Conservation (phyloP, 2,113 vertebrate genomes). For the Isurus oxyrinchus region DNA sequence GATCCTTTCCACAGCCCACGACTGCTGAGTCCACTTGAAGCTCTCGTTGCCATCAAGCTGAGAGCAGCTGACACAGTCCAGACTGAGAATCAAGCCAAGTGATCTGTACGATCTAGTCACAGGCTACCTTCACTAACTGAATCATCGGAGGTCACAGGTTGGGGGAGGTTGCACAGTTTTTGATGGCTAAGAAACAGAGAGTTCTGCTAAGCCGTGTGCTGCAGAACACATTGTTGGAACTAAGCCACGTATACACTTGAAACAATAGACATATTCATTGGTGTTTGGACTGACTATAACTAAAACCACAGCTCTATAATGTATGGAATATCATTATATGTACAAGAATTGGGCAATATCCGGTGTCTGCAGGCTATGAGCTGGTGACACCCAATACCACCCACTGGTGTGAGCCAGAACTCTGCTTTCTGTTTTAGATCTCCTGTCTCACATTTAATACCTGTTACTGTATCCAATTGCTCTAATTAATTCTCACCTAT, state of each 20-base stretch:
- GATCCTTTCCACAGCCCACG: background rate
- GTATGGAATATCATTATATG: background rate
- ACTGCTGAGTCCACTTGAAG: background rate
- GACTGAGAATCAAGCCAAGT: background rate
- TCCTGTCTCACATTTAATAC: background rate
- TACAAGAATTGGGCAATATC: conserved; percentile 1
- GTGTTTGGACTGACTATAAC: background rate
- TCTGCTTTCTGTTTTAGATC: background rate
- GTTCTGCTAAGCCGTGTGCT: background rate
- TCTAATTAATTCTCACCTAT: conserved; percentile 9
- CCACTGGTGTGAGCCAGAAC: background rate
- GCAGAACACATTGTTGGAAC: background rate
- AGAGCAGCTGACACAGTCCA: too few species aligned
- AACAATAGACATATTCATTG: background rate
- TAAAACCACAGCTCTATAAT: background rate
- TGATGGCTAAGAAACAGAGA: background rate
- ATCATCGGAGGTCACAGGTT: background rate
- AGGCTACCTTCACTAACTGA: background rate
- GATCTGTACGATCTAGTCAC: background rate
- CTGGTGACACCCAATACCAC: background rate
- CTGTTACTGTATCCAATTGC: background rate
- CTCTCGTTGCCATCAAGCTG: background rate
- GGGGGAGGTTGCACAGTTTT: background rate
- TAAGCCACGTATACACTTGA: background rate
- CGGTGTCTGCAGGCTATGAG: background rate